Base-by-base conservation (phyloP, 30 jellyfish, hydroid and myxozoan species). In the Rhopilema esculentum region DNA sequence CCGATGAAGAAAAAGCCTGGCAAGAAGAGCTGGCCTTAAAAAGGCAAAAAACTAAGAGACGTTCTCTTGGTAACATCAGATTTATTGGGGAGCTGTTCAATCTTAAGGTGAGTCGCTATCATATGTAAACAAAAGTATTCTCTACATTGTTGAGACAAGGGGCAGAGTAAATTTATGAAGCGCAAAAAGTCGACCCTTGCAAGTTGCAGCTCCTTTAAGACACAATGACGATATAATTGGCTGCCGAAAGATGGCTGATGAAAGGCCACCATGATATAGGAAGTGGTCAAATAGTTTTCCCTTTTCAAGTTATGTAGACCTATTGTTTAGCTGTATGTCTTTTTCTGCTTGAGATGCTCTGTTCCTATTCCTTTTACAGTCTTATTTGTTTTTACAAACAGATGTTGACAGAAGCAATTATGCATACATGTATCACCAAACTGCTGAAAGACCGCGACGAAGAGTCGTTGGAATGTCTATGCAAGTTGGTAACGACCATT, bases 21-120 rank as follows among this genome's bases (percentile, higher is more conserved):
- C 89, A 75, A 61, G 99, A 85, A 69, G 97, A 84, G 66, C 57
- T 94, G 17, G 89, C 75, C 24, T 32, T 40, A 18, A 82, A 87
- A 48, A 95, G 88, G 62, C 82, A 65, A 30, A 52, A 50, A 70
- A 77, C 88, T 51, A 75, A 89, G 77, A 73, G 84, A 53, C 66
- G 99, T 18, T 67, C 95, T 48, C 93, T 94, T 51, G 99, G 99
- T 51, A 94, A 94, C 69, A 90, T 94, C 61, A 84, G 99, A 49
- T 94, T 94, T 49, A 94, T 94, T 62, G 99, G 99, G 27, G 99
- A 94, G 71, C 72, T 94, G 16, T 94, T 89, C 64, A 94, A 94
- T 75, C 87, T 94, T n/a, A 85, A 94, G 91, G 99, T 89, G 15
- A 33, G 94, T 77, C 1, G 33, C 50, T 12, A 24, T 75, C 1